Conservation (phyloP, 2,113 vertebrate genomes). For the Sakesphorus luctuosus region DNA sequence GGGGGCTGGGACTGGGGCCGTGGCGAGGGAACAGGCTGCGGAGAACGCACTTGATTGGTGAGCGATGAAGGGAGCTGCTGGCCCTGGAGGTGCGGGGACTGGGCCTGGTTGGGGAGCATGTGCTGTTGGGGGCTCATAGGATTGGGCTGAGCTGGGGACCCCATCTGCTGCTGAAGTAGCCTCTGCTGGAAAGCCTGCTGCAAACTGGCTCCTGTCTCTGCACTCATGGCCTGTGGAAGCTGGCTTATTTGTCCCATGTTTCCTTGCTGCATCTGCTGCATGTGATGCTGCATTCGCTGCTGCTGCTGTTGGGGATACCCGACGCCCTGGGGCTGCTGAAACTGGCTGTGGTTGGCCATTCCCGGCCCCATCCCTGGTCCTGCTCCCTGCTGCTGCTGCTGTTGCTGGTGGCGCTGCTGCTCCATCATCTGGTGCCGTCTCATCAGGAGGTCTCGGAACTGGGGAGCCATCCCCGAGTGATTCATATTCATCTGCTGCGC, state of each 20-base stretch:
- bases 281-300: conserved; percentile 83
- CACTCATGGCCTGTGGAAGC: conserved; percentile 78
- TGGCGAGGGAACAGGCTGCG: conserved; percentile 88
- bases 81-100: conserved; percentile 90
- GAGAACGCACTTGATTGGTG: conserved; percentile 94
- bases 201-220: conserved; percentile 82
- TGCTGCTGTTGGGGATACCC: conserved; percentile 81
- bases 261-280: conserved; percentile 85
- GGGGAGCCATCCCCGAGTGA: conserved; percentile 82
- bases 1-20: conserved; percentile 90
- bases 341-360: conserved; percentile 89
- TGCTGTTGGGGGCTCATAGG: conserved; percentile 88
- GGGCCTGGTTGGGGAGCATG: conserved; percentile 83
- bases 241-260: conserved; percentile 82
- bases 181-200: conserved; percentile 91
- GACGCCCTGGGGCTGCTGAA: conserved; percentile 86
- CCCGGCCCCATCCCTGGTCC: conserved; percentile 65
- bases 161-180: conserved; percentile 89
- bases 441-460: conserved; percentile 88
- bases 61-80: conserved; percentile 89
- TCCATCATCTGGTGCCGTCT: conserved; percentile 87
- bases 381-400: conserved; percentile 78
- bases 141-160: conserved; percentile 84
- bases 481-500: conserved; percentile 84
- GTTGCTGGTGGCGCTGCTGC: conserved; percentile 82